A percentile compares a stretch with the other conserved stretches of the same genome.
Evolutionary conservation across 2,113 vertebrate genomes (phyloP).

Genomic region (Anhinga rufa): DNA sequence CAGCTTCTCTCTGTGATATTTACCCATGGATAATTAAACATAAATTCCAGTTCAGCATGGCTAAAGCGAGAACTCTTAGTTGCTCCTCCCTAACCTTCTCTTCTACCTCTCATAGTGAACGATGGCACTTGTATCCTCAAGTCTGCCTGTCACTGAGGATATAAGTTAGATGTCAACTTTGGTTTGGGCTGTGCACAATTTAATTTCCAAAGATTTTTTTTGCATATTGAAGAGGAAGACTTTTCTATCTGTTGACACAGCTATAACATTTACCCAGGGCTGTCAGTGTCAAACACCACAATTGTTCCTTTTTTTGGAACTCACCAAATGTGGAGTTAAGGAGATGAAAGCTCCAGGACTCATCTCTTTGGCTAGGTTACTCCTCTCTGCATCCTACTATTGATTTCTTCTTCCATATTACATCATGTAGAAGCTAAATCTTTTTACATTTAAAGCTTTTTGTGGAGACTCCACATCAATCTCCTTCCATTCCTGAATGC

Average conservation of each 20-base stretch:
- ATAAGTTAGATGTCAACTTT: not conserved
- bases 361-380: not conserved
- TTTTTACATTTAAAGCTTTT: not conserved
- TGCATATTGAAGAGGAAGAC: not conserved
- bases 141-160: not conserved
- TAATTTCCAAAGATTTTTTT: not conserved
- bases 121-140: not conserved
- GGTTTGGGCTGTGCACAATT: not conserved
- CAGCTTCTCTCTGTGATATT: not conserved
- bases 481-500: not conserved
- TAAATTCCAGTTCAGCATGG: not conserved
- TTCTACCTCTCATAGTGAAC: not conserved
- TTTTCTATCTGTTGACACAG: not conserved
- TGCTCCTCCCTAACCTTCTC: not conserved
- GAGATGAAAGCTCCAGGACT: not conserved
- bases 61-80: not conserved
- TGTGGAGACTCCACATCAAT: not conserved
- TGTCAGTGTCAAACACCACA: not conserved
- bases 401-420: not conserved
- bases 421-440: not conserved
- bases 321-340: not conserved
- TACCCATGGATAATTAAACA: constrained; percentile 12
- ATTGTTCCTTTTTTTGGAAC: not conserved
- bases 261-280: not conserved
- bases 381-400: not conserved